A percentile compares a stretch with the other conserved stretches of the same genome.
Conservation (phyloP, 37 sponge, comb jelly and placozoan genomes). For the Beroe ovata region DNA sequence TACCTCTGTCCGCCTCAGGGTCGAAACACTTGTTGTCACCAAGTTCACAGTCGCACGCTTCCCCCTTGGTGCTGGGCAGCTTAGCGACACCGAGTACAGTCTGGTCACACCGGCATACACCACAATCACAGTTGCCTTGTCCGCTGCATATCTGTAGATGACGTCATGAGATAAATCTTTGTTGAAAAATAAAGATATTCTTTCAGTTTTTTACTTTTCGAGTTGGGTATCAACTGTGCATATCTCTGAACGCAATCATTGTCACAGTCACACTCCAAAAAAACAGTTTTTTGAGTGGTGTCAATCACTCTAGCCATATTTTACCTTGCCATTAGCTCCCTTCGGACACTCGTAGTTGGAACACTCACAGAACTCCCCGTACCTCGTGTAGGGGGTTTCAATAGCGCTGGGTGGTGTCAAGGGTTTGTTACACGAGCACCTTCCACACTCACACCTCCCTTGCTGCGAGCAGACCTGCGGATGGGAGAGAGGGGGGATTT, state of each 20-base stretch:
- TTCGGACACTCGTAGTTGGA: slow-evolving; percentile 68
- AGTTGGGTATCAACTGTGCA: too few relatives aligned
- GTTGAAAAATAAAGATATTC: too few relatives aligned
- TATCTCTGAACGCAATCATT: too few relatives aligned
- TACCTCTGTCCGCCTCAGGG: slow-evolving; percentile 32
- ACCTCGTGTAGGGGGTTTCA: slow-evolving; percentile 27
- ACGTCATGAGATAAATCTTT: too few relatives aligned
- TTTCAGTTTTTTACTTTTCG: too few relatives aligned
- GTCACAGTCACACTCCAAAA: too few relatives aligned
- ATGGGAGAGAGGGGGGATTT: background rate
- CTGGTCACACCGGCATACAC: slow-evolving; percentile 23
- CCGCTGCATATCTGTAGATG: slow-evolving; percentile 50
- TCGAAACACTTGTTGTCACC: slow-evolving; percentile 13
- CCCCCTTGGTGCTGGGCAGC: slow-evolving; percentile 15
- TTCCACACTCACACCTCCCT: slow-evolving; percentile 63
- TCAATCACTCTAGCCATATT: too few relatives aligned
- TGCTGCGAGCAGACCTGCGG: slow-evolving; percentile 30
- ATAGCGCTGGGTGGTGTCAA: slow-evolving; percentile 22
- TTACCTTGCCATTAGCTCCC: slow-evolving; percentile 60
- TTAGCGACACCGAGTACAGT: slow-evolving; percentile 21
- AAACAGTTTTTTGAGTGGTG: too few relatives aligned
- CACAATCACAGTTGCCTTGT: slow-evolving; percentile 55
- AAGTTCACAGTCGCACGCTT: slow-evolving; percentile 61
- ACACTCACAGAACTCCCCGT: slow-evolving; percentile 66
- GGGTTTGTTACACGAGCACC: slow-evolving; percentile 27